Conservation (phyloP, 2,888 invertebrate genomes). For the Buathra laborator region DNA sequence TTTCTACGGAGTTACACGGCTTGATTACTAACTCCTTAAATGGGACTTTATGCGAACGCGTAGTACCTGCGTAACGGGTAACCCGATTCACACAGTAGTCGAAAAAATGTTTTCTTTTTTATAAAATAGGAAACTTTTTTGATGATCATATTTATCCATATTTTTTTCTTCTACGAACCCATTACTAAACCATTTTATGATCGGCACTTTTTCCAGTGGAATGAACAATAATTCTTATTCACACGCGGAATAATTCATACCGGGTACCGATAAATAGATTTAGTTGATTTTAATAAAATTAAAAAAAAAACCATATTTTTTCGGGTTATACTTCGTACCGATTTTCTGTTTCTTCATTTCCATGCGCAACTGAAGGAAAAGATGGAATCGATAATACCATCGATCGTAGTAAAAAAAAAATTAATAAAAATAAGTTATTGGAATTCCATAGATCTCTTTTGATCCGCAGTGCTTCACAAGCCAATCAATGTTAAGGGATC, state of each 20-base stretch:
- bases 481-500: constrained; percentile 21
- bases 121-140: neutral
- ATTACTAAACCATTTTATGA: neutral
- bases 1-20: neutral
- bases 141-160: neutral
- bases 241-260: too few species aligned
- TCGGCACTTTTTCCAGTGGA: neutral
- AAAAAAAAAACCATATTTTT: too few species aligned
- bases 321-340: too few species aligned
- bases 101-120: neutral
- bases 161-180: neutral
- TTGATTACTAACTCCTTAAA: constrained; percentile 35
- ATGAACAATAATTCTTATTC: neutral
- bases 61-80: constrained; percentile 32
- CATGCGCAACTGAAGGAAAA: too few species aligned
- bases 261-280: neutral
- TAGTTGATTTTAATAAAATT: neutral
- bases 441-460: neutral
- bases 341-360: too few species aligned
- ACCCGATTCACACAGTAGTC: constrained; percentile 9
- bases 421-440: neutral
- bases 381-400: too few species aligned
- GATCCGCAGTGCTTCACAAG: neutral
- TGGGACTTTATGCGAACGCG: constrained; percentile 32
- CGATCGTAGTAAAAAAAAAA: too few species aligned